phyloP scores from a whole-genome alignment of 53 echinoderm and acorn worm genomes.

The Paracentrotus lividus region DNA sequence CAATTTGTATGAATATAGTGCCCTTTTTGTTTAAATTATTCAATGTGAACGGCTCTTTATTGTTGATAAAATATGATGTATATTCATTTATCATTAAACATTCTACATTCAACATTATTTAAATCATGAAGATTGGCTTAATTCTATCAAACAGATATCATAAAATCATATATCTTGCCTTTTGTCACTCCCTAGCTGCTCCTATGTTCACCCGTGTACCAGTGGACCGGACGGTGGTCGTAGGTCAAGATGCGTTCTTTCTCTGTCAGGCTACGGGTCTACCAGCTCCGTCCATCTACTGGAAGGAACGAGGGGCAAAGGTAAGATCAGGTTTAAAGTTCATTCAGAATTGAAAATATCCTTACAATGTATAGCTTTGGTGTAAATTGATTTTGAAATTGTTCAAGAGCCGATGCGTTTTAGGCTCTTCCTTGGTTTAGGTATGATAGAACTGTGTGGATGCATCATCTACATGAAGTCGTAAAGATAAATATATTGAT shows the following conservation, averaged over 20 bases:
- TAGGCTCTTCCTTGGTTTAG: no score
- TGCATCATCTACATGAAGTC: no score
- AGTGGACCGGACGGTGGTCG: slow-evolving; percentile 81
- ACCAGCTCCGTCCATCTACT: slow-evolving; percentile 86
- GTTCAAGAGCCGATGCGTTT: no score
- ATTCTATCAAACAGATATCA: not conserved
- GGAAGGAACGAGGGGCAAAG: slow-evolving; percentile 80
- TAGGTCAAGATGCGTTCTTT: slow-evolving; percentile 80
- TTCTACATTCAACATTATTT: not conserved
- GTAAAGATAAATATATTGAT: not conserved
- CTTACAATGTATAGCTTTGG: no score
- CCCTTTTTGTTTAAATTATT: not conserved
- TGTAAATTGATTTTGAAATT: no score
- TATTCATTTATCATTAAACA: not conserved
- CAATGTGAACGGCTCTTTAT: no score
- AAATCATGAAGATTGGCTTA: not conserved
- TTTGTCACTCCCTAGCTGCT: slow-evolving; percentile 77
- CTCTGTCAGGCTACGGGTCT: slow-evolving; percentile 87
- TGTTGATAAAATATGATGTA: not conserved
- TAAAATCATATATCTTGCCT: not conserved
- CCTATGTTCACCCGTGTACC: slow-evolving; percentile 84
- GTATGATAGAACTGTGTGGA: no score
- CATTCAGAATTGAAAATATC: not conserved
- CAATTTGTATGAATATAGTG: not conserved
- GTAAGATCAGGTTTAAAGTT: slow-evolving; percentile 62